Evolutionary conservation across 1,140 invertebrate species (phyloP).

Genomic region (Neotoxoptera formosana): DNA sequence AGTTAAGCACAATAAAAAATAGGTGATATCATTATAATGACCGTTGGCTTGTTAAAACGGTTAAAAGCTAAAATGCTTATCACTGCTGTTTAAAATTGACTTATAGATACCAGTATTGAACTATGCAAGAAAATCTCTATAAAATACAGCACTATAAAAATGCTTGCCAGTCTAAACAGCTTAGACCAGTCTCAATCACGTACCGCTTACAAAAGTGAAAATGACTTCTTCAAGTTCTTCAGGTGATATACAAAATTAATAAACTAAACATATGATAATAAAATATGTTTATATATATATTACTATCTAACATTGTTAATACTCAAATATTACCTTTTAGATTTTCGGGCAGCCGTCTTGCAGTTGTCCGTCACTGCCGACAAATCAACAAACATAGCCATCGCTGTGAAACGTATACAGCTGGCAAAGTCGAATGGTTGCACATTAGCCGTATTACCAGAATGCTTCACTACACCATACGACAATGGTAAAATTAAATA

Average conservation of each 20-base stretch:
- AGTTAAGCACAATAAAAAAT: neutral
- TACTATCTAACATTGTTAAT: neutral
- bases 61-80: neutral
- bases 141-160: neutral
- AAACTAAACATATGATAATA: no score
- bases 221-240: slow-evolving; percentile 3
- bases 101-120: neutral
- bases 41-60: neutral
- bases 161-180: neutral
- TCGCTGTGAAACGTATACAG: slow-evolving; percentile 46
- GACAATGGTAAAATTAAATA: neutral
- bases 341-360: neutral
- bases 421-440: slow-evolving; percentile 36
- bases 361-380: slow-evolving; percentile 34
- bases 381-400: slow-evolving; percentile 28
- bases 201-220: neutral
- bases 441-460: slow-evolving; percentile 46
- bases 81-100: neutral
- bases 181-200: neutral
- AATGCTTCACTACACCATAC: slow-evolving; percentile 52
- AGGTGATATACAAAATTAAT: neutral
- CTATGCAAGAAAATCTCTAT: neutral
- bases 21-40: neutral
- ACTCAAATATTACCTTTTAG: neutral
- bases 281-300: neutral